Evolutionary conservation across 1,140 invertebrate genomes (phyloP).

Genomic region (Hirudo medicinalis): DNA sequence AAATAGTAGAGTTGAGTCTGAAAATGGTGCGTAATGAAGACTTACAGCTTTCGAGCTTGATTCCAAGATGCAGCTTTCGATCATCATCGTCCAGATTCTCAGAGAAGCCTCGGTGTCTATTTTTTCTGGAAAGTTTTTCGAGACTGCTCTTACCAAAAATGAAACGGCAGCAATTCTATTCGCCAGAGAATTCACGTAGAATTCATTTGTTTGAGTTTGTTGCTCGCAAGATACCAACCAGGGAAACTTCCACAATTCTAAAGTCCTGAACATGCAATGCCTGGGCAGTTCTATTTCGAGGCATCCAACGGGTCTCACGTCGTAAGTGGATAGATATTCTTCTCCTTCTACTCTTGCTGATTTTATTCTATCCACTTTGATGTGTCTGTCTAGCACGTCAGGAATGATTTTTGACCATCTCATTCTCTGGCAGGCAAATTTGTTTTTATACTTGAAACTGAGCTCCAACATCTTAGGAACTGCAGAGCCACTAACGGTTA

Average conservation of each 20-base stretch:
- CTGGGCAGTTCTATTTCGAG: constrained; percentile 23
- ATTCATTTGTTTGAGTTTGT: constrained; percentile 19
- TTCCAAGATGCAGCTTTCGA: constrained; percentile 23
- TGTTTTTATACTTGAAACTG: neutral
- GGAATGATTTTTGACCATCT: constrained; percentile 22
- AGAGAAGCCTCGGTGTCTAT: constrained; percentile 13
- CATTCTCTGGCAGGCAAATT: neutral
- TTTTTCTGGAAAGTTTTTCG: constrained; percentile 17
- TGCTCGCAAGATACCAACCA: constrained; percentile 23
- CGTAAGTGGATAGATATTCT: constrained; percentile 23
- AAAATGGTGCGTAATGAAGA: constrained; percentile 15
- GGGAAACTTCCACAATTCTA: constrained; percentile 22
- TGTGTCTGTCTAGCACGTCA: constrained; percentile 22
- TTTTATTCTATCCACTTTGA: constrained; percentile 18
- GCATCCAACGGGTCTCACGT: constrained; percentile 22
- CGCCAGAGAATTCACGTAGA: constrained; percentile 15
- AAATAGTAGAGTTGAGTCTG: constrained; percentile 19
- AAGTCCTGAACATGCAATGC: constrained; percentile 9
- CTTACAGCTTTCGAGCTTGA: constrained; percentile 15
- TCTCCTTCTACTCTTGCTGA: constrained; percentile 16
- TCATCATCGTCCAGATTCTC: constrained; percentile 21
- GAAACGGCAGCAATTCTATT: constrained; percentile 22
- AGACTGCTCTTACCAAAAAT: constrained; percentile 20
- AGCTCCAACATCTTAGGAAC: neutral
- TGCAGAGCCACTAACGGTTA: no score